A percentile compares a stretch with the other conserved stretches of the same genome.
These are phyloP conservation scores for Crotophaga sulcirostris DNA, from an alignment of 2,113 vertebrate genomes.

Conservation along the genomic window DNA sequence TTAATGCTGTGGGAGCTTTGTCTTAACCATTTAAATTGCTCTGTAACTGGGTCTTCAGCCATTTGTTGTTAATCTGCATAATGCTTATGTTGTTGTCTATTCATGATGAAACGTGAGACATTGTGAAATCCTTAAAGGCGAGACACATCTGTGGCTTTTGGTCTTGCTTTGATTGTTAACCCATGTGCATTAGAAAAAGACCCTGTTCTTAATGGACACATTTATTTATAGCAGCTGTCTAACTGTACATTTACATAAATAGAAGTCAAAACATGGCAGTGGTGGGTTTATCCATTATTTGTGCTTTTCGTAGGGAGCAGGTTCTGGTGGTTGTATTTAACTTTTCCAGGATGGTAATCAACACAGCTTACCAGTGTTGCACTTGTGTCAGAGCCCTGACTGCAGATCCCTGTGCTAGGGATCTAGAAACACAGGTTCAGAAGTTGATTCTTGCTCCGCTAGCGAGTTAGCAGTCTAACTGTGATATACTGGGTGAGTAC, in stretches of 20 bases:
- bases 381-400: neutral
- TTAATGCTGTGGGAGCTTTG: neutral
- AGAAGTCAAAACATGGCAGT: neutral
- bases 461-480: neutral
- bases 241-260: neutral
- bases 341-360: neutral
- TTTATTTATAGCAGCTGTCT: neutral
- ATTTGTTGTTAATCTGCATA: neutral
- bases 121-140: neutral
- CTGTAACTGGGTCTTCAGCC: neutral
- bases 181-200: neutral
- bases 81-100: neutral
- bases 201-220: neutral
- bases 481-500: too few relatives aligned
- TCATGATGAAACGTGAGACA: rapidly evolving
- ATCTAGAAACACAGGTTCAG: neutral
- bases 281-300: neutral
- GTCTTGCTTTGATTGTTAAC: neutral
- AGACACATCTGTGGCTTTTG: neutral
- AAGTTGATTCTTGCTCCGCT: neutral
- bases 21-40: neutral
- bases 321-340: neutral
- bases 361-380: too few relatives aligned
- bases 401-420: neutral
- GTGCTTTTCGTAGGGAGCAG: neutral